phyloP scores from a whole-genome alignment of 2,888 invertebrate species.

The Silvanus unidentatus region DNA sequence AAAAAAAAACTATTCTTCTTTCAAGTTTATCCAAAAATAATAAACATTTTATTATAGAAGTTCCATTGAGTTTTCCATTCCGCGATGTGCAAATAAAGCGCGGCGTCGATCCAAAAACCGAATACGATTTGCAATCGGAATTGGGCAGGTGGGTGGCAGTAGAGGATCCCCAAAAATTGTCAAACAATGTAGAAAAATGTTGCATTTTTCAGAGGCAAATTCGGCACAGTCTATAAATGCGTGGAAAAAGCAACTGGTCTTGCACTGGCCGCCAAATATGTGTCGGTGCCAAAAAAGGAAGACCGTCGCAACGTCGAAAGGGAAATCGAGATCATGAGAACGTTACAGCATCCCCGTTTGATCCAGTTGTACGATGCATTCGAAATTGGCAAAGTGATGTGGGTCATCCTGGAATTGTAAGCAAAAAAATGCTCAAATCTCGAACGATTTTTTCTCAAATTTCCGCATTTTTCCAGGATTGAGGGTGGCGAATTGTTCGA shows the following conservation, averaged over 20 bases:
- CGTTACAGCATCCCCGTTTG: constrained; percentile 88
- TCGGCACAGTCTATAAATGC: constrained; percentile 93
- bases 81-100: constrained; percentile 81
- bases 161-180: too few relatives aligned
- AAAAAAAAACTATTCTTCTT: neutral
- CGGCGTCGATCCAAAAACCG: constrained; percentile 78
- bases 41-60: constrained; percentile 56
- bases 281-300: constrained; percentile 76
- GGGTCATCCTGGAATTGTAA: constrained; percentile 96
- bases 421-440: constrained; percentile 46
- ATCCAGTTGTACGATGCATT: constrained; percentile 97
- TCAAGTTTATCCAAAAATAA: neutral
- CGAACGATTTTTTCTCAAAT: constrained; percentile 3
- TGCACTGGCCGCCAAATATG: constrained; percentile 88
- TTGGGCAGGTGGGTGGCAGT: constrained; percentile 81
- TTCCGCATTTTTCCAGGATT: constrained; percentile 58
- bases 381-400: constrained; percentile 89
- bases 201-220: constrained; percentile 75
- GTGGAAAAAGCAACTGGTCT: constrained; percentile 75
- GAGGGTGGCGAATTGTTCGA: constrained; percentile 98
- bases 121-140: constrained; percentile 82
- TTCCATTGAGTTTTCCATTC: constrained; percentile 83
- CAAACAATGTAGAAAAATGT: neutral
- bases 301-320: constrained; percentile 88
- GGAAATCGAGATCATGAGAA: constrained; percentile 95